Evolutionary conservation across 2,888 invertebrate genomes (phyloP).

Genomic region (Sylvicola cinctus): DNA sequence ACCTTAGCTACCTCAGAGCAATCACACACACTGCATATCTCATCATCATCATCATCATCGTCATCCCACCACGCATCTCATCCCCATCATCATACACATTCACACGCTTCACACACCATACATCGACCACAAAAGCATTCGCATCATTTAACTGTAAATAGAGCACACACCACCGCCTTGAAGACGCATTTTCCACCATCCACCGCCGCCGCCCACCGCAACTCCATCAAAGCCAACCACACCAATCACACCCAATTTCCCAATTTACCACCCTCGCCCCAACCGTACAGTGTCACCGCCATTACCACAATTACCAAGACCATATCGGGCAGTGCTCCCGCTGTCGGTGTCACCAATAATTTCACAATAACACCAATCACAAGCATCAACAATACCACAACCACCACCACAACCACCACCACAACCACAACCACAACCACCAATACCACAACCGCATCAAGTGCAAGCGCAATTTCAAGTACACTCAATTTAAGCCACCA

Average conservation of each 20-base stretch:
- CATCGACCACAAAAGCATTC: constrained; percentile 10
- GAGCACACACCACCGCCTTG: too few relatives aligned
- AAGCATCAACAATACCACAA: too few relatives aligned
- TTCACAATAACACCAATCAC: constrained; percentile 1
- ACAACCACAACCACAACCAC: constrained; percentile 2
- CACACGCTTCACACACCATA: constrained; percentile 17
- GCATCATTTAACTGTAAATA: not conserved
- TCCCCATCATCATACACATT: not conserved
- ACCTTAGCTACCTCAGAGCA: constrained; percentile 15
- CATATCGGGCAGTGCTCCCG: constrained; percentile 4
- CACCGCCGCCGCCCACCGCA: constrained; percentile 2
- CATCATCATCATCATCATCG: constrained; percentile 32
- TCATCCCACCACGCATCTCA: constrained; percentile 11
- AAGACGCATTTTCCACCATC: constrained; percentile 10
- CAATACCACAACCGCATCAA: constrained; percentile 6
- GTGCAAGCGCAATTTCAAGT: constrained; percentile 7
- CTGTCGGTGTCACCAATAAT: not conserved
- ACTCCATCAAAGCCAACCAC: constrained; percentile 3
- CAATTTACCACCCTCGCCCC: too few relatives aligned
- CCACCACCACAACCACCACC: constrained; percentile 6
- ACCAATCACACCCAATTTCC: too few relatives aligned
- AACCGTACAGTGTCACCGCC: too few relatives aligned
- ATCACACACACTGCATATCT: too few relatives aligned
- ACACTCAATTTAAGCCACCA: constrained; percentile 6
- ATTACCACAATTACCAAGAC: constrained; percentile 1